Percentiles rank a stretch among this genome's conserved stretches.
These are phyloP conservation scores for Triplophysa rosa DNA, from an alignment of 2,113 vertebrate genomes.

Conservation along the genomic window DNA sequence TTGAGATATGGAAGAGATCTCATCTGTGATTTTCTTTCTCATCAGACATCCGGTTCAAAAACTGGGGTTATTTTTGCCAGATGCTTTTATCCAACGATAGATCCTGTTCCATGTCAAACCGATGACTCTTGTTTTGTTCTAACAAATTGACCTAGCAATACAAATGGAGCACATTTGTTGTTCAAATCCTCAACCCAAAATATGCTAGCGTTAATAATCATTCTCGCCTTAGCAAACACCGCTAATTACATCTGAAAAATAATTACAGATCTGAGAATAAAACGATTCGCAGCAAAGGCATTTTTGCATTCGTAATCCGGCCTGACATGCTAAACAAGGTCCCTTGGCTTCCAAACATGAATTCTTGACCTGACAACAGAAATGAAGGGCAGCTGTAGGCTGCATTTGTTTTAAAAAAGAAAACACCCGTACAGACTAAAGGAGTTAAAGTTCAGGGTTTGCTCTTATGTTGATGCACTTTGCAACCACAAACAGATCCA, in stretches of 20 bases:
- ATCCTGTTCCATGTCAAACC: too few relatives aligned
- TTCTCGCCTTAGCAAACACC: neutral
- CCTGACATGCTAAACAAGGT: slow-evolving; percentile 10
- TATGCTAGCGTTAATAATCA: neutral
- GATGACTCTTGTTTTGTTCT: too few relatives aligned
- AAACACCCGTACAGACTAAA: slow-evolving; percentile 2
- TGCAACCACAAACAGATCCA: neutral
- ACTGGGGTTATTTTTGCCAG: too few relatives aligned
- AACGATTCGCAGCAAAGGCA: neutral
- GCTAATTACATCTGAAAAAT: neutral
- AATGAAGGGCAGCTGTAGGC: slow-evolving; percentile 9
- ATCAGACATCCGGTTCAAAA: too few relatives aligned
- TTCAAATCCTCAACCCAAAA: too few relatives aligned
- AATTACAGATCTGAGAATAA: neutral
- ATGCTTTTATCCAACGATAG: too few relatives aligned
- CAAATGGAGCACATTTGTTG: too few relatives aligned
- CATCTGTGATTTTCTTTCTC: too few relatives aligned
- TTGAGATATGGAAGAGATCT: too few relatives aligned
- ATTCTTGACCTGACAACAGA: slow-evolving; percentile 10
- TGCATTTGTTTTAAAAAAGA: slow-evolving; percentile 17
- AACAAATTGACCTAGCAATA: too few relatives aligned
- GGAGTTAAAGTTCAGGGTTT: slow-evolving; percentile 9
- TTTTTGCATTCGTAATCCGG: neutral
- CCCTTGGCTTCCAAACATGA: slow-evolving; percentile 19
- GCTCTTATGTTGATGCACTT: slow-evolving; percentile 8